Conservation (phyloP, 1,140 invertebrate species). For the Latrodectus geometricus region DNA sequence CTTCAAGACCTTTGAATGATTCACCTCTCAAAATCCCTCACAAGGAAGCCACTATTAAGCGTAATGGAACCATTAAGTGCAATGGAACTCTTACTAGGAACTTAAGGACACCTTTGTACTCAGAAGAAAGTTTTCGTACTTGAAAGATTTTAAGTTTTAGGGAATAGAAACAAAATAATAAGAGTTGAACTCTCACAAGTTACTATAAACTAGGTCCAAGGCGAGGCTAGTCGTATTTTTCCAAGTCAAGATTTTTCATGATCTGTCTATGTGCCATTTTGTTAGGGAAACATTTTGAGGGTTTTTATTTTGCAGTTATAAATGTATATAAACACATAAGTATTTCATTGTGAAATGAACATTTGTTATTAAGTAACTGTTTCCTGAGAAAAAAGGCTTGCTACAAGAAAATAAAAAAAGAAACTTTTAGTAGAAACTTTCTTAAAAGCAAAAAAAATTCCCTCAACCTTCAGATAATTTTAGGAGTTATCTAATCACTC, state of each 20-base stretch:
- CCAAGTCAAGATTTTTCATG: neutral
- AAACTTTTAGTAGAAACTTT: no score
- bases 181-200: neutral
- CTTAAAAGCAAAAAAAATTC: no score
- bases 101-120: constrained; percentile 53
- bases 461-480: no score
- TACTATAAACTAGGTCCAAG: neutral
- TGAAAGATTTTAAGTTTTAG: constrained; percentile 12
- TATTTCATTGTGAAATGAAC: no score
- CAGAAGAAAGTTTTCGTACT: constrained; percentile 50
- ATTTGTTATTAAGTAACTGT: no score
- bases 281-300: neutral
- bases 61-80: constrained; percentile 9
- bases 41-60: constrained; percentile 54
- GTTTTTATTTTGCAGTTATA: neutral
- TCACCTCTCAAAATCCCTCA: constrained; percentile 28
- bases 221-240: neutral
- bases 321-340: no score
- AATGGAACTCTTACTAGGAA: constrained; percentile 55
- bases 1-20: constrained; percentile 36
- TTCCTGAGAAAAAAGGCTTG: no score
- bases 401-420: no score
- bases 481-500: no score
- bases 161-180: neutral
- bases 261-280: neutral